These are phyloP conservation scores for Urosaurus nigricauda DNA, from an alignment of 2,797 vertebrate species.

Conservation along the genomic window DNA sequence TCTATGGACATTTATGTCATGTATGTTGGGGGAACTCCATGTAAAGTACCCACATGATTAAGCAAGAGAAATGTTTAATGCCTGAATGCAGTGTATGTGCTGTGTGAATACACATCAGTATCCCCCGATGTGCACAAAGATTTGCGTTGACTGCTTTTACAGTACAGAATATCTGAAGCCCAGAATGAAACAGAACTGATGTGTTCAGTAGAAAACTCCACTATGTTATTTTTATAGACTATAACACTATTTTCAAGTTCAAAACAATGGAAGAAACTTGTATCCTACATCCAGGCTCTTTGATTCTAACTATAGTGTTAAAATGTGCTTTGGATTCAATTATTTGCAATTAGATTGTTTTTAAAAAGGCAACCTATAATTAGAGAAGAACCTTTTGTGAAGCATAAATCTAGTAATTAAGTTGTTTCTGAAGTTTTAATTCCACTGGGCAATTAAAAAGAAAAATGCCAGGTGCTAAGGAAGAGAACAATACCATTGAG, in stretches of 20 bases:
- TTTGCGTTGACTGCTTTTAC: not conserved
- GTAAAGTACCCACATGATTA: not conserved
- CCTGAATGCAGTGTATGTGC: not conserved
- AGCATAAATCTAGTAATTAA: conserved; percentile 82
- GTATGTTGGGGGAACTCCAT: too few species aligned
- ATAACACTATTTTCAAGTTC: conserved; percentile 52
- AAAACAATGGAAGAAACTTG: conserved; percentile 64
- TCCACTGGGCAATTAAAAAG: conserved; percentile 74
- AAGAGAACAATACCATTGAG: conserved; percentile 42
- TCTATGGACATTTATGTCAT: too few species aligned
- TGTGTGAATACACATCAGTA: not conserved
- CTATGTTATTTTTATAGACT: not conserved
- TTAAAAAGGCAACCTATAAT: conserved; percentile 77
- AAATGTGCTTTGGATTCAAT: conserved; percentile 74
- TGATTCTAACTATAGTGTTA: conserved; percentile 66
- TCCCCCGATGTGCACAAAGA: not conserved
- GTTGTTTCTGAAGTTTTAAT: conserved; percentile 76
- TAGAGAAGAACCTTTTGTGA: conserved; percentile 77
- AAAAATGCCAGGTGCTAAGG: conserved; percentile 51
- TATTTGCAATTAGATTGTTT: conserved; percentile 79
- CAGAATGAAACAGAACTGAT: conserved; percentile 17
- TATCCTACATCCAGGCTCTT: conserved; percentile 70
- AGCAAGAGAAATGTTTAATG: not conserved
- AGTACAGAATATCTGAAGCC: not conserved
- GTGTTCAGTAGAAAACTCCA: not conserved